Percentiles rank a stretch among this genome's conserved stretches.
These are phyloP conservation scores for Drosophila paranaensis DNA, from an alignment of 2,888 invertebrate species.

Conservation along the genomic window DNA sequence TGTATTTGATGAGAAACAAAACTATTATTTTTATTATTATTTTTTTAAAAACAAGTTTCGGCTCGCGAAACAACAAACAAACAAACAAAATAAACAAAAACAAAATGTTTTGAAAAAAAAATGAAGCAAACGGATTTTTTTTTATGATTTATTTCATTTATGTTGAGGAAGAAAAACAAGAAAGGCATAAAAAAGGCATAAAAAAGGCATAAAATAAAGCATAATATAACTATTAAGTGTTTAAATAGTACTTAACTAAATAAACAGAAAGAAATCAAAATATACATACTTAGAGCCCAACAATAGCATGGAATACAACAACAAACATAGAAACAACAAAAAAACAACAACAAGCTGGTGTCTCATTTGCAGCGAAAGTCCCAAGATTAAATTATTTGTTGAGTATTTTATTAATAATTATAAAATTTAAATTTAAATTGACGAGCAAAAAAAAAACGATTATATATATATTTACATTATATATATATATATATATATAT, in stretches of 20 bases:
- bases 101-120: slow-evolving; percentile 60
- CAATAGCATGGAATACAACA: slow-evolving; percentile 6
- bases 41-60: slow-evolving; percentile 53
- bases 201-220: slow-evolving; percentile 42
- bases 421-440: slow-evolving; percentile 43
- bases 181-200: not conserved
- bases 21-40: slow-evolving; percentile 68
- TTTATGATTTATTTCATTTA: slow-evolving; percentile 27
- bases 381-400: slow-evolving; percentile 81
- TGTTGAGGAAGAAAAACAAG: not conserved
- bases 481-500: slow-evolving; percentile 57
- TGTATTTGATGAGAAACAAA: slow-evolving; percentile 28
- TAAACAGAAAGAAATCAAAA: slow-evolving; percentile 49
- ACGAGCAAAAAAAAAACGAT: slow-evolving; percentile 42
- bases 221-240: slow-evolving; percentile 72
- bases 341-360: slow-evolving; percentile 38
- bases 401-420: slow-evolving; percentile 83
- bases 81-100: slow-evolving; percentile 60
- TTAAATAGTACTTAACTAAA: slow-evolving; percentile 72
- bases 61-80: slow-evolving; percentile 33
- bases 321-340: slow-evolving; percentile 12
- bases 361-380: slow-evolving; percentile 47
- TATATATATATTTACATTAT: slow-evolving; percentile 47
- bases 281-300: slow-evolving; percentile 54
- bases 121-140: not conserved